Evolutionary conservation across 2,797 vertebrate genomes (phyloP), one percentile per base, ranked within the genome.

Genomic region (Adelosebastes latens): DNA sequence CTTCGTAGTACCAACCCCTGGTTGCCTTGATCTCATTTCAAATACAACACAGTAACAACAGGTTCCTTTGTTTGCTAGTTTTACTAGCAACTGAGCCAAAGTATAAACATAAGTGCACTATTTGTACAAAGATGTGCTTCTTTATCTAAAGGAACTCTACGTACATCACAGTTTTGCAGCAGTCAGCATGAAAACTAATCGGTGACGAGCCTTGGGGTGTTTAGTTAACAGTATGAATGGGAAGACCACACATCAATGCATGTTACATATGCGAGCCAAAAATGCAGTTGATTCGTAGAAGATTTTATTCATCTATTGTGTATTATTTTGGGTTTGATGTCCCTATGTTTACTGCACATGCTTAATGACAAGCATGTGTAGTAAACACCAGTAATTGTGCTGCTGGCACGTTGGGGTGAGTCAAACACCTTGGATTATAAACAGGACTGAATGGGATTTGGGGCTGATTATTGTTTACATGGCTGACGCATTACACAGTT

Each of bases 381-480:
- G 42, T 75, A 76, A 78, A 68, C 36, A n/a, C 24, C 58, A 82
- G 27, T 60, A 52, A 55, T 79, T 74, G 60, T 59, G 25, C 18
- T 53, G 2, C 59, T 59, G 25, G 66, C 20, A 56, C 11, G 2
- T 46, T 53, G 8, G 46, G 4, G 22, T 71, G 39, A 36, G 20
- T 25, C 9, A 74, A 11, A 69, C 53, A 18, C 65, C 29, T 42
- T 20, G 49, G 55, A 55, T 72, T 71, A 13, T 20, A 58, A 75
- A 72, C 31, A 65, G 4, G 61, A 73, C 46, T 31, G 20, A 34
- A 60, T 67, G 16, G 56, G 63, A 74, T 72, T 80, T 63, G 3
- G n/a, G 60, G 62, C 11, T 88, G 75, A 87, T 86, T 70, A 65
- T 65, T 81, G 82, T 87, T 79, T 86, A 73, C 79, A 62, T 56